Percentiles rank a stretch among this genome's conserved stretches.
Conservation (phyloP, 2,888 invertebrate species). For the Hypena proboscidalis region DNA sequence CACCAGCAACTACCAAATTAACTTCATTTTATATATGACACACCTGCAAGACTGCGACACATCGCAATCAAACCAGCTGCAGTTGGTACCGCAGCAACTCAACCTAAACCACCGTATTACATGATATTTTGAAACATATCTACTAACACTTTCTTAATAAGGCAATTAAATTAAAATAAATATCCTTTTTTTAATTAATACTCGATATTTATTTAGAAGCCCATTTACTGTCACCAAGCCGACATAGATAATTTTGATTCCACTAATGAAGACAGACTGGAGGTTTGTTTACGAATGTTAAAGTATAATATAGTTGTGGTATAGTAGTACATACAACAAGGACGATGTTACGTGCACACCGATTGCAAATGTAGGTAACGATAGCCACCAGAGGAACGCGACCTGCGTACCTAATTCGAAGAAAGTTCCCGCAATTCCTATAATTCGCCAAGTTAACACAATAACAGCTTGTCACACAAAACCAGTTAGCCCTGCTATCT, state of each 20-base stretch:
- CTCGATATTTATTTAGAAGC: not conserved
- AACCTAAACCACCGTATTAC: too few species aligned
- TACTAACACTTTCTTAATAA: too few species aligned
- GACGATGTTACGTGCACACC: slow-evolving; percentile 33
- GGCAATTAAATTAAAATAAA: too few species aligned
- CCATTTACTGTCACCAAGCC: too few species aligned
- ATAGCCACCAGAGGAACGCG: slow-evolving; percentile 44
- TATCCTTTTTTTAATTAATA: not conserved
- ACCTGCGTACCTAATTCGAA: slow-evolving; percentile 52
- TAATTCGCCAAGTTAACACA: slow-evolving; percentile 44
- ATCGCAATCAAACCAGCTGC: slow-evolving; percentile 20
- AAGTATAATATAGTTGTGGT: not conserved
- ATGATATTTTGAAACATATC: too few species aligned
- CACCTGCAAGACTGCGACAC: slow-evolving; percentile 39
- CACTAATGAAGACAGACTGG: too few species aligned
- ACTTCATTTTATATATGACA: slow-evolving; percentile 40
- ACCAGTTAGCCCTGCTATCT: slow-evolving; percentile 41
- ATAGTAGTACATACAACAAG: slow-evolving; percentile 33
- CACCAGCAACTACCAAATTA: slow-evolving; percentile 28
- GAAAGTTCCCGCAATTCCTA: slow-evolving; percentile 51
- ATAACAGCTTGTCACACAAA: slow-evolving; percentile 39
- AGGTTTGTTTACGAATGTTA: too few species aligned
- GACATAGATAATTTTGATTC: too few species aligned
- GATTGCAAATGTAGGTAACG: slow-evolving; percentile 50
- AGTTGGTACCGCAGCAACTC: not conserved